Evolutionary conservation across 1,140 invertebrate genomes (phyloP).

Genomic region (Eueides isabella): DNA sequence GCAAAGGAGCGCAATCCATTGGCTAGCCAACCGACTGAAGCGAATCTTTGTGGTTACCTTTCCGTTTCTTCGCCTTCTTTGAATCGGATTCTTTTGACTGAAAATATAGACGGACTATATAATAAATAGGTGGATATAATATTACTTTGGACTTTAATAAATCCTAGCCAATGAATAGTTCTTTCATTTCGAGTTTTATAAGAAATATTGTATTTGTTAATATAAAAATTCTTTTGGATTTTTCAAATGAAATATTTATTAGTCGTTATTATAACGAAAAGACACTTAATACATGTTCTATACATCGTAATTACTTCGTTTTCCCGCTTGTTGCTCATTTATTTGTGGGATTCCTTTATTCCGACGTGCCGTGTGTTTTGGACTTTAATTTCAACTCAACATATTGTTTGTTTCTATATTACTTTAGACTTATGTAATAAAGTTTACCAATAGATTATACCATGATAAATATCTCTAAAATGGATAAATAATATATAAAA

Average conservation of each 20-base stretch:
- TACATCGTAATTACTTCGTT: background rate
- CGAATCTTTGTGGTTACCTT: slow-evolving; percentile 55
- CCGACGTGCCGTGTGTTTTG: background rate
- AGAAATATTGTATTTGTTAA: background rate
- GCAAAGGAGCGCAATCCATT: slow-evolving; percentile 46
- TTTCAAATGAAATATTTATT: background rate
- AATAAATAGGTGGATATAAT: slow-evolving; percentile 35
- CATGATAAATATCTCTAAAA: no score
- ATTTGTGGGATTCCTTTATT: background rate
- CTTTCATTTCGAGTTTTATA: slow-evolving; percentile 12
- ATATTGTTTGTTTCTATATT: no score
- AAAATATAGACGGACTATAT: slow-evolving; percentile 39
- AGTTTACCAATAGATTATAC: no score
- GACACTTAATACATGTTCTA: no score
- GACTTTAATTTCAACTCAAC: background rate
- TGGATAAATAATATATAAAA: no score
- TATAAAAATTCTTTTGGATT: background rate
- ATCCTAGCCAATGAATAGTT: slow-evolving; percentile 12
- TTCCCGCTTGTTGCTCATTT: background rate
- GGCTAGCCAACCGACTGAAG: slow-evolving; percentile 48
- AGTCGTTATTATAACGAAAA: no score
- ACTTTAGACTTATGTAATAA: no score
- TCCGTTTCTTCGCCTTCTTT: slow-evolving; percentile 53
- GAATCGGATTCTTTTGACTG: slow-evolving; percentile 47
- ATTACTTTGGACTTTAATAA: slow-evolving; percentile 32